phyloP scores from a whole-genome alignment of 2,888 invertebrate species.

The Creontiades dilutus region DNA sequence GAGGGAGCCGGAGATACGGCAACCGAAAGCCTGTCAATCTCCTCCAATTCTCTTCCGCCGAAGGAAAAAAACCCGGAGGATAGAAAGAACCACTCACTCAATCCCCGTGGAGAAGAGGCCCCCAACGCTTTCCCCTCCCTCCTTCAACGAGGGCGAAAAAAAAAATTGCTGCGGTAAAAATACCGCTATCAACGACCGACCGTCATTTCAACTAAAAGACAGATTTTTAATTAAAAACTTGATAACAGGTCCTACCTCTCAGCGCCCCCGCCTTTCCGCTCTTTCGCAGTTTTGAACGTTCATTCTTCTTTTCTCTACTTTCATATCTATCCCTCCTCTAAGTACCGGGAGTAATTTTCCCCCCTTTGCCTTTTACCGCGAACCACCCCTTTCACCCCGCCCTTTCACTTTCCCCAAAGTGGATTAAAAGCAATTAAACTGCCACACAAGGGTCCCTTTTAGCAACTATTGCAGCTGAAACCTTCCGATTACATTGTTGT shows the following conservation, averaged over 20 bases:
- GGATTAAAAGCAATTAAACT: conserved; percentile 74
- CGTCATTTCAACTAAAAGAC: conserved; percentile 74
- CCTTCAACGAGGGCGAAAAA: conserved; percentile 34
- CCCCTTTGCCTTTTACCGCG: conserved; percentile 70
- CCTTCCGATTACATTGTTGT: conserved; percentile 72
- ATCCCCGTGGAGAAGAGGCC: background rate
- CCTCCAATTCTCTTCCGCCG: conserved; percentile 41
- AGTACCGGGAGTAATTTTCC: conserved; percentile 55
- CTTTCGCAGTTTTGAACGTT: conserved; percentile 65
- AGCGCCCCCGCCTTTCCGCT: background rate
- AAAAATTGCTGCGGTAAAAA: conserved; percentile 70
- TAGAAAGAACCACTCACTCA: conserved; percentile 33
- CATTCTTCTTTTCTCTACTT: conserved; percentile 69
- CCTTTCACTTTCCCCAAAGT: conserved; percentile 67
- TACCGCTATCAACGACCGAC: conserved; percentile 73
- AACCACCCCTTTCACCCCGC: conserved; percentile 30
- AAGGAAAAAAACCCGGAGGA: conserved; percentile 44
- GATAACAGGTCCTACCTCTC: conserved; percentile 72
- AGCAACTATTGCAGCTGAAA: conserved; percentile 73
- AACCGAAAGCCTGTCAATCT: conserved; percentile 66
- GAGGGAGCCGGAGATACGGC: conserved; percentile 42
- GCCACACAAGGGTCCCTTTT: conserved; percentile 71
- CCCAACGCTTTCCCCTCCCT: background rate
- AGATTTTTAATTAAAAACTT: conserved; percentile 75
- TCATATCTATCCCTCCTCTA: conserved; percentile 60